Base-by-base conservation (phyloP, 2,797 vertebrate species). In the Melanotaenia boesemani region DNA sequence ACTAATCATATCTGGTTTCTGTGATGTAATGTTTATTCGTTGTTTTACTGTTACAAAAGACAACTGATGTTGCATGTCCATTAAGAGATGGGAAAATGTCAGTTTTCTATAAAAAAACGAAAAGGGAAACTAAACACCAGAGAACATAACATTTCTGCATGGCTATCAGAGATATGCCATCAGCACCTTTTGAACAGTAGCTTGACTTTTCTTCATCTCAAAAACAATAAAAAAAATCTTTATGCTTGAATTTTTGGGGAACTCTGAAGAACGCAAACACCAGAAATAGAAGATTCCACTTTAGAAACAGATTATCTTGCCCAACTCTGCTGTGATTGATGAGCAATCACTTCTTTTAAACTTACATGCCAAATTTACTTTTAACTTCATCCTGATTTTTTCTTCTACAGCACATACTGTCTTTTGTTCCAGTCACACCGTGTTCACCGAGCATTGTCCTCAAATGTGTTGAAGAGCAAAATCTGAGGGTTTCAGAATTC, bases 321-420 rank as follows among this genome's bases (percentile, higher is more conserved):
- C 59, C 22, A 54, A 22, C 72, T 67, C 32, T 26, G 67, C 57
- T 39, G 34, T 63, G 77, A 88, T 63, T 80, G 79, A 84, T 82
- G 75, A 86, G 64, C 41, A 66, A 80, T 84, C 56, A 70, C 78
- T 86, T 73, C 59, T 80, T 63, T 72, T 68, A 32, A 60, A 63
- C 44, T 54, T 65, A 46, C 67, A 24, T 60, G 44, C 73, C 62
- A 72, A 58, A 72, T 77, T 60, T 68, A 32, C 72, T n/a, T 80
- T 77, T 32, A 36, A 55, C 68, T 61, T 80, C 36, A 8, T 16
- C 16, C 2, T 22, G 26, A 7, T 0, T 1, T 30, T 71, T 66
- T 64, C 13, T 26, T 37, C 58, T 37, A 7, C 34, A 44, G 13
- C 36, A 5, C 37, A 67, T 15, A 1, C 54, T 36, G 44, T 34